These are phyloP conservation scores for Pangasius sanitwongsei DNA, from an alignment of 2,797 vertebrate species.

Conservation along the genomic window DNA sequence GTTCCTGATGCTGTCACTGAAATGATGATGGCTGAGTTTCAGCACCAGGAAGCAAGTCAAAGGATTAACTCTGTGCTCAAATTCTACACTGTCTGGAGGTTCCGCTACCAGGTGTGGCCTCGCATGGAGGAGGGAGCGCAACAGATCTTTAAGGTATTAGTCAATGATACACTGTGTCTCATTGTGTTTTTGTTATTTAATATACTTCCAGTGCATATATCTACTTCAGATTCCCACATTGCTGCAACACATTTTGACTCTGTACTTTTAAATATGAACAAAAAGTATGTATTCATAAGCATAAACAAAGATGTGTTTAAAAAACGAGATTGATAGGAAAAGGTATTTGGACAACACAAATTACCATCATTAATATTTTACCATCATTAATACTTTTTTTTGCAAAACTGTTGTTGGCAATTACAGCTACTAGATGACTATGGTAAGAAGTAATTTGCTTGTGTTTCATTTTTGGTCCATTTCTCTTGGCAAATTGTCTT, in stretches of 20 bases:
- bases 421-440: background rate
- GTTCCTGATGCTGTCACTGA: conserved; percentile 94
- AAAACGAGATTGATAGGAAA: background rate
- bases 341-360: background rate
- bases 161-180: background rate
- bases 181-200: background rate
- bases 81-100: conserved; percentile 97
- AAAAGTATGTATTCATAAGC: background rate
- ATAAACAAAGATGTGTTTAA: background rate
- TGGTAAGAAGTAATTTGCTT: background rate
- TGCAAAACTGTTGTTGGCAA: background rate
- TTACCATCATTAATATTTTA: too few species aligned
- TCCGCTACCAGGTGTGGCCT: conserved; percentile 98
- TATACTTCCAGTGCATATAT: background rate
- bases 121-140: conserved; percentile 99
- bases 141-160: conserved; percentile 94
- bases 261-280: background rate
- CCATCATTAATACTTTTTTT: background rate
- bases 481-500: background rate
- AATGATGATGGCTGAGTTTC: conserved; percentile 98
- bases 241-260: background rate
- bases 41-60: conserved; percentile 95
- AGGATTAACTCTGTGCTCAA: conserved; percentile 94
- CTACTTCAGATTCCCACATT: background rate
- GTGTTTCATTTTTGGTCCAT: background rate